A percentile compares a stretch with the other conserved stretches of the same genome.
These are phyloP conservation scores for Pterophyllum scalare DNA, from an alignment of 2,113 vertebrate genomes.

Conservation along the genomic window DNA sequence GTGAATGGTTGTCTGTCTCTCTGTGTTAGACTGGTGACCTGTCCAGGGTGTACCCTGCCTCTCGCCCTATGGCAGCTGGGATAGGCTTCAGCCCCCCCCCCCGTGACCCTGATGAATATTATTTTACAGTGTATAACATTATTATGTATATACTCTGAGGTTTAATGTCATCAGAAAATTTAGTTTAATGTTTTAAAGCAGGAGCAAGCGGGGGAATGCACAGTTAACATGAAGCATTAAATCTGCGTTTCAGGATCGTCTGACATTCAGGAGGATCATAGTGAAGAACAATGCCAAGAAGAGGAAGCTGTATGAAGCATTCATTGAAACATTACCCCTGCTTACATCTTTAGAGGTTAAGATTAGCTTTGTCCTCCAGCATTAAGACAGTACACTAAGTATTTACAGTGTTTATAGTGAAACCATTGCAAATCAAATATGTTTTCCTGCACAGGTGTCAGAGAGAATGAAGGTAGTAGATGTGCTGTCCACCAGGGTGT, in stretches of 20 bases:
- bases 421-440: slow-evolving; percentile 17
- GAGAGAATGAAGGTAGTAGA: slow-evolving; percentile 99
- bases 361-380: not conserved
- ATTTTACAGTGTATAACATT: not conserved
- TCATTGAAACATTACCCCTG: slow-evolving; percentile 96
- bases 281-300: slow-evolving; percentile 99
- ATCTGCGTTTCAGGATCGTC: slow-evolving; percentile 71
- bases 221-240: slow-evolving; percentile 11
- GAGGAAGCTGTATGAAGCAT: slow-evolving; percentile 96
- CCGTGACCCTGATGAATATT: too few species aligned
- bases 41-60: too few species aligned
- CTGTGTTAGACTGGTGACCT: too few species aligned
- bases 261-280: slow-evolving; percentile 93
- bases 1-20: too few species aligned
- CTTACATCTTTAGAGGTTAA: slow-evolving; percentile 97
- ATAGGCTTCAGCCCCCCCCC: too few species aligned
- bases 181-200: too few species aligned
- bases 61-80: too few species aligned
- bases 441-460: slow-evolving; percentile 83
- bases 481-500: slow-evolving; percentile 93
- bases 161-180: not conserved
- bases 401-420: not conserved
- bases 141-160: not conserved
- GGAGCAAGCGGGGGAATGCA: too few species aligned
- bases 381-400: not conserved